Evolutionary conservation across 2,113 vertebrate species (phyloP).

Genomic region (Scomber scombrus): DNA sequence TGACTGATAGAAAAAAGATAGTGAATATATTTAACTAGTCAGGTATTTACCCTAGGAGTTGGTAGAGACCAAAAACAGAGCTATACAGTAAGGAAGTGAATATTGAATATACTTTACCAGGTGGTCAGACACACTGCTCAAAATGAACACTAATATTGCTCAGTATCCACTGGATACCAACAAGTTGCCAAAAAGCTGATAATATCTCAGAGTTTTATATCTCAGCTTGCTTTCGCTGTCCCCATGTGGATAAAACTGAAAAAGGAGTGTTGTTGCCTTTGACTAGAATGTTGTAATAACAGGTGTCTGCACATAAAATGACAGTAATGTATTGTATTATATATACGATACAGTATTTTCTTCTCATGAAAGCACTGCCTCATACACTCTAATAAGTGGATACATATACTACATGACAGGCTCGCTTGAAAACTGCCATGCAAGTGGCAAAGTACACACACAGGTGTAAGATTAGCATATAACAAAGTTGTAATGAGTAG

Average conservation of each 20-base stretch:
- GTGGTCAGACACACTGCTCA: too few relatives aligned
- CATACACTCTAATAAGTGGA: conserved; percentile 5
- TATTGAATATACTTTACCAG: too few relatives aligned
- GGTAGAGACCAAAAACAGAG: too few relatives aligned
- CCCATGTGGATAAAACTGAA: not conserved
- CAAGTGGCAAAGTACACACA: not conserved
- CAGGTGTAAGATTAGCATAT: not conserved
- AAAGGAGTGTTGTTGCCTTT: not conserved
- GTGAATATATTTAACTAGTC: too few relatives aligned
- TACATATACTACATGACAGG: conserved; percentile 3
- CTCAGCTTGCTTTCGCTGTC: too few relatives aligned
- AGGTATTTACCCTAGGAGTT: too few relatives aligned
- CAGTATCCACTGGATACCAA: too few relatives aligned
- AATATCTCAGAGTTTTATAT: too few relatives aligned
- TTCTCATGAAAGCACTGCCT: not conserved
- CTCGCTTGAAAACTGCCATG: not conserved
- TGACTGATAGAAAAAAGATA: too few relatives aligned
- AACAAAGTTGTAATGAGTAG: conserved; percentile 4
- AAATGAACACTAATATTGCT: too few relatives aligned
- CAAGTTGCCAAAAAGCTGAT: too few relatives aligned
- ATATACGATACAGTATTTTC: not conserved
- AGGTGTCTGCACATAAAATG: not conserved
- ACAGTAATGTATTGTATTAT: not conserved
- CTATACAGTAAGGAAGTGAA: too few relatives aligned
- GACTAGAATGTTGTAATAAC: not conserved